A percentile compares a stretch with the other conserved stretches of the same genome.
Evolutionary conservation across 2,797 vertebrate genomes (phyloP).

Genomic region (Peromyscus melanophrys): DNA sequence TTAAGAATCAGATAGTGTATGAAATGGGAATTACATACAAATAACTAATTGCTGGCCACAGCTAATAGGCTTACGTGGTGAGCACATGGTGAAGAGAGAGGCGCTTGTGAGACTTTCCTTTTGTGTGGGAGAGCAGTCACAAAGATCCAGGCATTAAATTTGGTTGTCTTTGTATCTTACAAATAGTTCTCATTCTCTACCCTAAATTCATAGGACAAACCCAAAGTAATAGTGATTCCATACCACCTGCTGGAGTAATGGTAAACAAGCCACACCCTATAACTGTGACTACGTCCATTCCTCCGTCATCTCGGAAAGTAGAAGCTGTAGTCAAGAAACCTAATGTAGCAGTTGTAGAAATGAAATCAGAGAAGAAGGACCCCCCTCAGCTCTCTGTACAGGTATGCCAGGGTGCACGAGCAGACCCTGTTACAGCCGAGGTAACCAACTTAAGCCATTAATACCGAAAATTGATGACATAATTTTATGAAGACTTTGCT

Average conservation of each 20-base stretch:
- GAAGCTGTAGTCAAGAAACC: slow-evolving; percentile 84
- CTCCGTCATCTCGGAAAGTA: slow-evolving; percentile 83
- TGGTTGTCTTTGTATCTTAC: slow-evolving; percentile 25
- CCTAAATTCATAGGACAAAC: slow-evolving; percentile 90
- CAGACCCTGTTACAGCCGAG: neutral
- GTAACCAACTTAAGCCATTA: neutral
- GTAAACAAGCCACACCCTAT: slow-evolving; percentile 85
- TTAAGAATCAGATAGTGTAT: slow-evolving; percentile 18
- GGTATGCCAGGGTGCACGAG: slow-evolving; percentile 83
- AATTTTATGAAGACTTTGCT: neutral
- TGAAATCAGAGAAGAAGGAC: slow-evolving; percentile 88
- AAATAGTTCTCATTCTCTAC: slow-evolving; percentile 66
- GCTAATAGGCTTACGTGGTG: neutral
- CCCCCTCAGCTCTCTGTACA: slow-evolving; percentile 91
- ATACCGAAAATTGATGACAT: neutral
- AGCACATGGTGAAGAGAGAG: neutral
- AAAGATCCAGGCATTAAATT: neutral
- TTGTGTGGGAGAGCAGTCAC: neutral
- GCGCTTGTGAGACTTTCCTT: neutral
- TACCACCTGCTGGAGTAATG: slow-evolving; percentile 86
- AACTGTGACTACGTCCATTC: slow-evolving; percentile 90
- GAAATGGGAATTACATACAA: neutral
- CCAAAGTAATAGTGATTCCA: slow-evolving; percentile 87
- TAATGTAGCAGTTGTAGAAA: slow-evolving; percentile 88
- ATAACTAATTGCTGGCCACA: neutral